Conservation (phyloP, 2,797 vertebrate genomes). For the Brachymystax lenok region DNA sequence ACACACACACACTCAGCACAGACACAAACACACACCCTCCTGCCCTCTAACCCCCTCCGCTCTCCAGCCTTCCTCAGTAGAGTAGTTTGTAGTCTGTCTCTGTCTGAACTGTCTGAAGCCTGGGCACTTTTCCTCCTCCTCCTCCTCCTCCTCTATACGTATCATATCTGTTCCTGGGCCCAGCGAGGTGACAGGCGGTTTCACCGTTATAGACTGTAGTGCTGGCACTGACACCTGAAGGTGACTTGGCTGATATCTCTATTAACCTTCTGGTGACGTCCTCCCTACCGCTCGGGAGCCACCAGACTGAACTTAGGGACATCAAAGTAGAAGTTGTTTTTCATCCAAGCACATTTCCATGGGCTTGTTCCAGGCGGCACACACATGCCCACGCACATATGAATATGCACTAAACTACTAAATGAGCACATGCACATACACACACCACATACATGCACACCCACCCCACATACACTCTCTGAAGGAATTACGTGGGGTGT, state of each 20-base stretch:
- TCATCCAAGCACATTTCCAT: neutral
- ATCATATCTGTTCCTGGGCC: constrained; percentile 20
- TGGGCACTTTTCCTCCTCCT: neutral
- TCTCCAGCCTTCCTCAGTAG: neutral
- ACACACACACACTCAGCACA: no score
- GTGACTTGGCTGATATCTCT: constrained; percentile 65
- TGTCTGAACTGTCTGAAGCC: neutral
- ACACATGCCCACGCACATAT: neutral
- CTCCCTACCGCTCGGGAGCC: constrained; percentile 10
- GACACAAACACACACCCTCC: no score
- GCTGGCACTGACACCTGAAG: constrained; percentile 52
- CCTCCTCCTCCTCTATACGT: constrained; percentile 6
- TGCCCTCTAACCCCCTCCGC: neutral
- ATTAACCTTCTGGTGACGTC: constrained; percentile 71
- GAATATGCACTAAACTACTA: neutral
- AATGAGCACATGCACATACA: neutral
- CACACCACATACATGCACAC: neutral
- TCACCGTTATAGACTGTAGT: constrained; percentile 56
- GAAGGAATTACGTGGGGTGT: neutral
- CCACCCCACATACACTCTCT: neutral
- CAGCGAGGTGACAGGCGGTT: constrained; percentile 17
- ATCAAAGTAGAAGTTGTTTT: neutral
- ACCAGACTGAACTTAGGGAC: neutral
- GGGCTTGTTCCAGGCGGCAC: neutral
- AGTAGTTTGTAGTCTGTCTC: no score